Conservation (phyloP, 2,888 invertebrate species). For the Stictocephala bisonia region DNA sequence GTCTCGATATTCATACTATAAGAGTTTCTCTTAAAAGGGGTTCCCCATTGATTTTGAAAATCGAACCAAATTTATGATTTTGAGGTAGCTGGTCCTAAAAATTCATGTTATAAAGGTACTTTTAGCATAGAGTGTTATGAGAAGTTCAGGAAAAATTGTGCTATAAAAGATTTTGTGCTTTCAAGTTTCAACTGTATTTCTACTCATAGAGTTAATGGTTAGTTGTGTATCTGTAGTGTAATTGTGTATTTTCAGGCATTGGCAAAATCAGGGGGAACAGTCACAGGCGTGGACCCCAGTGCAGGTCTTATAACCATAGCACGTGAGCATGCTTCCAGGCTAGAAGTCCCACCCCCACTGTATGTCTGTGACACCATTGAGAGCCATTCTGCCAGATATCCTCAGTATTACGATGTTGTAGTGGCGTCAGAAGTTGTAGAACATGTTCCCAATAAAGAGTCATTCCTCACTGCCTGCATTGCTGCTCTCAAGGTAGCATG, state of each 20-base stretch:
- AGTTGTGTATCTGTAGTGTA: no score
- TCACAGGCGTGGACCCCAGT: conserved; percentile 86
- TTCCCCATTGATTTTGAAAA: no score
- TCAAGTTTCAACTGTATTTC: no score
- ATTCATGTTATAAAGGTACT: no score
- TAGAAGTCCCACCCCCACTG: conserved; percentile 21
- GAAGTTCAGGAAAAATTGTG: no score
- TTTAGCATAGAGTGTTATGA: no score
- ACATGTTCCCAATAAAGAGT: conserved; percentile 81
- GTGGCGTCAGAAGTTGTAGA: conserved; percentile 92
- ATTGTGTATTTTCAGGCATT: conserved; percentile 53
- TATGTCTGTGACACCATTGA: conserved; percentile 71
- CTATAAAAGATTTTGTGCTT: no score
- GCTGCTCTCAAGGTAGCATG: conserved; percentile 75
- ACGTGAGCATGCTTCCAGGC: conserved; percentile 67
- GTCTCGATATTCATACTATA: no score
- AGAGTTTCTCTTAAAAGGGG: no score
- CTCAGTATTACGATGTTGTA: conserved; percentile 79
- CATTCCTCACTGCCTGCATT: conserved; percentile 76
- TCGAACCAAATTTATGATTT: no score
- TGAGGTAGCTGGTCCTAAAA: no score
- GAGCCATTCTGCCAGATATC: conserved; percentile 67
- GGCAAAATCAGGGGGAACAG: conserved; percentile 83
- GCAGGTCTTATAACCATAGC: conserved; percentile 77
- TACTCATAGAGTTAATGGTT: no score